Percentiles rank a stretch among this genome's conserved stretches.
Conservation (phyloP, 2,797 vertebrate genomes). For the Calcarius lapponicus region DNA sequence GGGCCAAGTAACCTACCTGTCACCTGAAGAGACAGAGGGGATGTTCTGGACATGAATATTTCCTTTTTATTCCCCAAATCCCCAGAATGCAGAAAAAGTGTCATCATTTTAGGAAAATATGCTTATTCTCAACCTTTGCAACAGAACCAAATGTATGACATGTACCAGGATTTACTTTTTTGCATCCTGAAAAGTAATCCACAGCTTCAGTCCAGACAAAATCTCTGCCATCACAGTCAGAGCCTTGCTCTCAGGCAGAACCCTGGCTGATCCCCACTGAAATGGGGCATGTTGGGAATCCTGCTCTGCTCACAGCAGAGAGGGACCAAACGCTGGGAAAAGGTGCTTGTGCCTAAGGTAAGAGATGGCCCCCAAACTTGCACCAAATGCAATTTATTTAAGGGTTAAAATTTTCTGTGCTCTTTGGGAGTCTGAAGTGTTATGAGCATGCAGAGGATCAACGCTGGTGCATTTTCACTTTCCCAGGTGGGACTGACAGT, state of each 20-base stretch:
- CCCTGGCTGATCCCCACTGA: background rate
- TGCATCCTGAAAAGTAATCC: background rate
- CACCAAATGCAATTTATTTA: background rate
- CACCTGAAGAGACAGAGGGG: background rate
- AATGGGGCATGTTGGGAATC: background rate
- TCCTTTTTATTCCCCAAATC: background rate
- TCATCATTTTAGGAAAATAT: background rate
- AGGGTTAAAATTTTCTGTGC: background rate
- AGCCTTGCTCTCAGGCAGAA: background rate
- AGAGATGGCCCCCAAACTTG: background rate
- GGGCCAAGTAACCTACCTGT: background rate
- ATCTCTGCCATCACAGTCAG: background rate
- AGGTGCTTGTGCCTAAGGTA: background rate
- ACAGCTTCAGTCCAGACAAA: background rate
- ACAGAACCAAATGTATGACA: background rate
- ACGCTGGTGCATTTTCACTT: background rate
- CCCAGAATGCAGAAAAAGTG: background rate
- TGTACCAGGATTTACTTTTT: background rate
- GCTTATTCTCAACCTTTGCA: background rate
- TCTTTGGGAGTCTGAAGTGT: background rate
- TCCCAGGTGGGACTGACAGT: background rate
- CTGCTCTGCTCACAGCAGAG: background rate
- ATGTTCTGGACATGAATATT: background rate
- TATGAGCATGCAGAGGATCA: fast-evolving
- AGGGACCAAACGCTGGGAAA: background rate